Percentiles rank a stretch among this genome's conserved stretches.
phyloP scores from a whole-genome alignment of 1,140 invertebrate species.

The Euschistus heros region DNA sequence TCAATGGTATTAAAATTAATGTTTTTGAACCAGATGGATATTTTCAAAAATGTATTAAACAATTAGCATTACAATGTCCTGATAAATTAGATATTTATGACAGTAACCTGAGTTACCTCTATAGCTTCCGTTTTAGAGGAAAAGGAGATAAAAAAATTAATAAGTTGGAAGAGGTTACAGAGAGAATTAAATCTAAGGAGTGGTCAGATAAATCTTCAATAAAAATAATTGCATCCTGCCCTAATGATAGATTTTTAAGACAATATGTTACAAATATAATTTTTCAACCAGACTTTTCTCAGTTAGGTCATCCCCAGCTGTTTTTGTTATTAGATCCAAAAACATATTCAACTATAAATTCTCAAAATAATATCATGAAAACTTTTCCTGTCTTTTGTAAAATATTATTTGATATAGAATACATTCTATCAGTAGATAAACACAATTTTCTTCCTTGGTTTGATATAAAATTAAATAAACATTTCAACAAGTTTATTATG shows the following conservation, averaged over 20 bases:
- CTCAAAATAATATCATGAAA: background rate
- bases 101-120: constrained; percentile 7
- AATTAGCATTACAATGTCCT: background rate
- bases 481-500: background rate
- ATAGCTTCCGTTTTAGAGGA: constrained; percentile 12
- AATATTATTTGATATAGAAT: constrained; percentile 22
- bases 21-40: constrained; percentile 17
- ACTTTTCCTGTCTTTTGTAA: constrained; percentile 2
- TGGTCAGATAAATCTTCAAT: constrained; percentile 22
- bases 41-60: constrained; percentile 6
- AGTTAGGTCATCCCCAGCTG: constrained; percentile 17
- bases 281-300: constrained; percentile 15
- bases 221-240: constrained; percentile 18
- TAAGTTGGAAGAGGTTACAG: background rate
- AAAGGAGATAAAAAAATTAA: constrained; percentile 8
- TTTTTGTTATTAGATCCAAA: constrained; percentile 13
- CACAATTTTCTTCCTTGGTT: constrained; percentile 23
- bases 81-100: background rate
- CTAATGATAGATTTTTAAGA: constrained; percentile 2
- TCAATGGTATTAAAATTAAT: background rate
- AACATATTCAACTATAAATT: constrained; percentile 5
- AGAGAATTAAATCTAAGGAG: background rate
- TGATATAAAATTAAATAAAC: background rate
- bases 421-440: background rate
- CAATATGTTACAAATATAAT: constrained; percentile 18